A percentile compares a stretch with the other conserved stretches of the same genome.
These are phyloP conservation scores for Eublepharis macularius DNA, from an alignment of 2,113 vertebrate species.

Conservation along the genomic window DNA sequence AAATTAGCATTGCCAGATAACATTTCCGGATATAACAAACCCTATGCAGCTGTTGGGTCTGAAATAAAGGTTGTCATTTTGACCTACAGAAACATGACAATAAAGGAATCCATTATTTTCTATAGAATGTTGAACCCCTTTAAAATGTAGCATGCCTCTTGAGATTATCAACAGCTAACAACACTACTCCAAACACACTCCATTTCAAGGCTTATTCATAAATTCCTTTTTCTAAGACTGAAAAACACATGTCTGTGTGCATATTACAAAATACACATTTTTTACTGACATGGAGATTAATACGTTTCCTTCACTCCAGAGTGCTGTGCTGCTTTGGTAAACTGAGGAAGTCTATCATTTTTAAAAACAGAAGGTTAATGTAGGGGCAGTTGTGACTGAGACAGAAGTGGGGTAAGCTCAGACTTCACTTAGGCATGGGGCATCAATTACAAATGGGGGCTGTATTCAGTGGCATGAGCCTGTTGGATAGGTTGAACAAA, in stretches of 20 bases:
- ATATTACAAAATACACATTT: neutral
- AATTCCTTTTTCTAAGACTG: neutral
- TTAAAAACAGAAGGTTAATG: neutral
- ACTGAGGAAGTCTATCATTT: constrained; percentile 5
- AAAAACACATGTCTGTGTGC: neutral
- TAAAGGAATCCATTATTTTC: neutral
- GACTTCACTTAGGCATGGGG: neutral
- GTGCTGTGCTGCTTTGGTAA: constrained; percentile 36
- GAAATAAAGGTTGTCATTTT: neutral
- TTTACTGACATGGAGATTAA: constrained; percentile 6
- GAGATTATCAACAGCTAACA: neutral
- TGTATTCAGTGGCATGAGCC: neutral
- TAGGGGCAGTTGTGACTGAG: neutral
- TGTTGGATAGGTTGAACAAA: constrained; percentile 45
- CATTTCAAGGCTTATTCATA: neutral
- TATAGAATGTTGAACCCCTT: neutral
- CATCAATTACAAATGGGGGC: constrained; percentile 30
- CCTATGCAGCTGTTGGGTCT: neutral
- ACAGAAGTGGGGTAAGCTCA: neutral
- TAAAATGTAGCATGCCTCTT: too few species aligned
- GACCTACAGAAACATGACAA: neutral
- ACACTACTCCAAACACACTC: neutral
- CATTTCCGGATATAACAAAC: neutral
- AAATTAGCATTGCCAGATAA: too few species aligned
- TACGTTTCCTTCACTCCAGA: constrained; percentile 10